Conservation (phyloP, 2,888 invertebrate genomes). For the Cheilosia scutellata region DNA sequence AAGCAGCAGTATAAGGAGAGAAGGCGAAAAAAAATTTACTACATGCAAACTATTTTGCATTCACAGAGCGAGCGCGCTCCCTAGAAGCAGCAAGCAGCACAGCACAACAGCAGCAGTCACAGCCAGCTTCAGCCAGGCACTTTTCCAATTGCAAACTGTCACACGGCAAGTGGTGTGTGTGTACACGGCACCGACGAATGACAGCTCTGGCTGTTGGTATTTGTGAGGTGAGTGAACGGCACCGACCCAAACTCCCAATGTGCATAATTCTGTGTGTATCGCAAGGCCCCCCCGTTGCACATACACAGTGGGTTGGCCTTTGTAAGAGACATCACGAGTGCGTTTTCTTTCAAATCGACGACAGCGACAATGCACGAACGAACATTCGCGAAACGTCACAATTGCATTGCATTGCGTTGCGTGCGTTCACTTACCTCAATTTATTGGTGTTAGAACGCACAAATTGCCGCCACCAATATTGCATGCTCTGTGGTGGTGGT, state of each 20-base stretch:
- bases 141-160: conserved; percentile 61
- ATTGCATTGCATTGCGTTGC: conserved; percentile 65
- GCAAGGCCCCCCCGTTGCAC: conserved; percentile 29
- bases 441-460: conserved; percentile 73
- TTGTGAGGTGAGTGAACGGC: conserved; percentile 75
- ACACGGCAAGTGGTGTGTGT: conserved; percentile 22
- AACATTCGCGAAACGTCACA: conserved; percentile 76
- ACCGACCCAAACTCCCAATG: conserved; percentile 75
- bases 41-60: conserved; percentile 73
- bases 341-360: conserved; percentile 39
- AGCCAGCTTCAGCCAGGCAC: conserved; percentile 54
- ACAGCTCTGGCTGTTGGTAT: conserved; percentile 39
- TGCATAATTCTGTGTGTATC: conserved; percentile 58
- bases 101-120: conserved; percentile 53
- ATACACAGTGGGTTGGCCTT: conserved; percentile 66
- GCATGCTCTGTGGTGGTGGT: neutral
- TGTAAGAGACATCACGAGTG: conserved; percentile 68
- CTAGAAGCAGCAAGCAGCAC: conserved; percentile 44
- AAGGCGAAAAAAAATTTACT: conserved; percentile 10
- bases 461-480: conserved; percentile 66
- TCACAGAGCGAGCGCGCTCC: conserved; percentile 61
- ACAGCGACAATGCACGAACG: conserved; percentile 34
- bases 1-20: neutral
- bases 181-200: conserved; percentile 27
- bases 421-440: conserved; percentile 75